Evolutionary conservation across 2,888 invertebrate species (phyloP).

Genomic region (Lamellibrachia columna): DNA sequence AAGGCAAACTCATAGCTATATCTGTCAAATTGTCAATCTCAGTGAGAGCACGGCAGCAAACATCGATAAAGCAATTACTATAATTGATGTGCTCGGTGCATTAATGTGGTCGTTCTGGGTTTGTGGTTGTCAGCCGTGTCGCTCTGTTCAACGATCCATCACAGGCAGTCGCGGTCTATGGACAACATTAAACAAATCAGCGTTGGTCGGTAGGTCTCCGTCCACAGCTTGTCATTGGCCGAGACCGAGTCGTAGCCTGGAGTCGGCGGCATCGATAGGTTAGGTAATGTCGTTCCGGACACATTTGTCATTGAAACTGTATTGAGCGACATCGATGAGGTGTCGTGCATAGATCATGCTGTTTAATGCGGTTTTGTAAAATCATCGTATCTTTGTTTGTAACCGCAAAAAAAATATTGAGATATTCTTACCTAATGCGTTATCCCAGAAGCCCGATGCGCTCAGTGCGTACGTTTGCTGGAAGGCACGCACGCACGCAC

Average conservation of each 20-base stretch:
- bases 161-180: not conserved
- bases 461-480: not conserved
- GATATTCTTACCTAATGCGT: not conserved
- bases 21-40: not conserved
- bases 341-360: not conserved
- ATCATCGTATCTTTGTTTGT: no score
- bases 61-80: not conserved
- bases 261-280: not conserved
- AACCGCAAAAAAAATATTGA: not conserved
- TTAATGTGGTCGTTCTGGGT: constrained; percentile 12
- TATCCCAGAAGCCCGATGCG: not conserved
- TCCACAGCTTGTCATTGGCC: not conserved
- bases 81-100: not conserved
- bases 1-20: not conserved
- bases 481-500: not conserved
- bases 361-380: no score
- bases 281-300: not conserved
- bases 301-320: not conserved
- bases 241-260: not conserved
- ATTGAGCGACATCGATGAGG: not conserved
- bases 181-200: not conserved
- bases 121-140: not conserved
- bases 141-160: not conserved
- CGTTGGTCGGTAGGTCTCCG: not conserved
- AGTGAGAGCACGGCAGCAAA: not conserved